Base-by-base conservation (phyloP, 2,888 invertebrate genomes). In the Coecobrya sp. region DNA sequence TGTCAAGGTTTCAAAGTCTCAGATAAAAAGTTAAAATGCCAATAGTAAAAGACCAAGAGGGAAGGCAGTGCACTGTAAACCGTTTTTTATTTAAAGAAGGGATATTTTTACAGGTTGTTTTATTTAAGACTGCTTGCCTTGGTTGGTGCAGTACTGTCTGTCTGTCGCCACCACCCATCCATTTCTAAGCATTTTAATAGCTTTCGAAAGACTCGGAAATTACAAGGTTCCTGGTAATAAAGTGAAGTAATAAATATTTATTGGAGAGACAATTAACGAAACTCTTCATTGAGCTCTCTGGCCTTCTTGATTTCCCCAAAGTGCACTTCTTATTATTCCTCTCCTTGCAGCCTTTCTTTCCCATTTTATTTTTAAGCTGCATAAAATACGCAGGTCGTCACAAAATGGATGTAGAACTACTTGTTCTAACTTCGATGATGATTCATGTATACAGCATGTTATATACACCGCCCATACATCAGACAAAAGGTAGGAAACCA, bases 181-280 rank as follows among this genome's bases (percentile, higher is more conserved):
- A 92, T 92, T 93, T 92, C 86, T 62, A 25, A 92, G 92, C 25
- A 68, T 86, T 91, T 91, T 93, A 91, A 91, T 91, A 89, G 92
- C 92, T 92, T 87, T 92, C 36, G 87, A 88, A 91, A 92, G 82
- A 76, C 88, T 92, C 84, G 73, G 90, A 93, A 93, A 93, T 93
- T 93, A 93, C 92, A 93, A 87, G 88, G 89, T 94, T 90, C 85
- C 73, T 92, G 62, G 90, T 91, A 94, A 93, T 94, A 94, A 93
- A 94, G 93, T 93, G 93, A 93, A 93, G 94, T 93, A 94, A 95
- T 95, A 95, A 95, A 95, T 95, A 95, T 95, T 95, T 95, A 95
- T 95, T 95, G 95, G 93, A 89, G 94, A 93, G 94, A 95, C 95
- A 94, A 95, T 95, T 95, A 95, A 94, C 94, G 94, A 92, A 94